These are phyloP conservation scores for Plectus sambesii DNA, from an alignment of 1,140 invertebrate species.

Conservation along the genomic window DNA sequence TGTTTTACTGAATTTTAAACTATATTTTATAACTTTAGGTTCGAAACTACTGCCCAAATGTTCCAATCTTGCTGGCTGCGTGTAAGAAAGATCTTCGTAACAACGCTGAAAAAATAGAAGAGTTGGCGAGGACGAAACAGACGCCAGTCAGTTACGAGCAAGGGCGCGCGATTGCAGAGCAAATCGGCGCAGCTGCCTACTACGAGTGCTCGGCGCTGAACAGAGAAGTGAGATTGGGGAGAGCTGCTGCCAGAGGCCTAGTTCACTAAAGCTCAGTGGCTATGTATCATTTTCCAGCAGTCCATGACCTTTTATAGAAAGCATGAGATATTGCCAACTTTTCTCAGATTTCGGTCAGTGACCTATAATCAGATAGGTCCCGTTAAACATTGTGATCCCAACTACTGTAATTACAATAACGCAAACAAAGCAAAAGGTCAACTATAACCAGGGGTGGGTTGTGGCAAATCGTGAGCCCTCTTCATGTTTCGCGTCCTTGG, in stretches of 20 bases:
- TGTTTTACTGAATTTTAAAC: slow-evolving; percentile 46
- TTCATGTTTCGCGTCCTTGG: neutral
- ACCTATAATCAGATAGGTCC: no score
- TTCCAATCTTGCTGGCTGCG: slow-evolving; percentile 48
- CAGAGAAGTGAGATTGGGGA: slow-evolving; percentile 14
- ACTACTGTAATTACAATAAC: no score
- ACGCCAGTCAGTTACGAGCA: slow-evolving; percentile 10
- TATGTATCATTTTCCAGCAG: no score
- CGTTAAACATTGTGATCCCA: no score
- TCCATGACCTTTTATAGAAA: no score
- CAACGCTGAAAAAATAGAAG: slow-evolving; percentile 9
- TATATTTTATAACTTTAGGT: slow-evolving; percentile 49
- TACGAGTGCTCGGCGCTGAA: slow-evolving; percentile 14
- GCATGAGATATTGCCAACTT: no score
- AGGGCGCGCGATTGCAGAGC: slow-evolving; percentile 12
- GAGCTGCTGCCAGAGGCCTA: no score
- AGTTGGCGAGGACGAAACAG: slow-evolving; percentile 7
- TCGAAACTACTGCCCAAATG: slow-evolving; percentile 48
- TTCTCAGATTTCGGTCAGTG: no score
- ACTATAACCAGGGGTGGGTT: no score
- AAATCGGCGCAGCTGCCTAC: slow-evolving; percentile 16
- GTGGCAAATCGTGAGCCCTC: no score
- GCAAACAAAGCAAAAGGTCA: no score
- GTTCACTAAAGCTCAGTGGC: no score
- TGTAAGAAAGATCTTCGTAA: slow-evolving; percentile 47